Evolutionary conservation across 2,888 invertebrate species (phyloP), one percentile per base, ranked within the genome.

Genomic region (Sarcophaga variegata): DNA sequence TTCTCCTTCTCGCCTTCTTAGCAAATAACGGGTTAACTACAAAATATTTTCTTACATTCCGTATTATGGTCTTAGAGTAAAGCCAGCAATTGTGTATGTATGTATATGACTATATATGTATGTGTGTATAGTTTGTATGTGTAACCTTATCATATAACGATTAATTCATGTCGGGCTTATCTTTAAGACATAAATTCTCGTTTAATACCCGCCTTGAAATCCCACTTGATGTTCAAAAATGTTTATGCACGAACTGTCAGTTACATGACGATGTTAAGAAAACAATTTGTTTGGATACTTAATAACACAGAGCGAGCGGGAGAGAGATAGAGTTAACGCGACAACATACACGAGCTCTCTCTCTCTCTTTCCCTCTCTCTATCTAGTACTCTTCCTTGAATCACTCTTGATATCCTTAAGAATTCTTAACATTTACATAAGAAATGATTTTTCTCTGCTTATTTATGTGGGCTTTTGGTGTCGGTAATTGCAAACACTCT

Each of bases 131-230:
- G 47, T 82, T n/a, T 69, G 4, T 69, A 70, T 70, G 54, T 71
- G 47, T 70, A 62, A 49, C 66, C 25, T 78, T 64, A 78, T 81
- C 59, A 75, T 78, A 14, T 54, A 75, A 79, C 86, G 66, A 83
- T 87, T 87, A 87, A 87, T 87, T 84, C 81, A 81, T 71, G 81
- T 83, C 71, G 81, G 17, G 81, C 79, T 81, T 87, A 87, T 84
- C 84, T 78, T 75, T 78, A 75, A 71, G 75, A 84, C 84, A 87
- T 81, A 87, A 87, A 84, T 84, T 84, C 75, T 71, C 66, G 75
- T 84, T 76, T 84, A 81, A 87, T 84, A 84, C 83, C 76, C 75
- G 70, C 75, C 81, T 74, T 76, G 62, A 75, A 83, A 87, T 87
- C 81, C 81, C 59, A 67, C 75, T 84, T 77, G 80, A 84, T 71